Evolutionary conservation across 2,113 vertebrate genomes (phyloP).

Genomic region (Rhinoderma darwinii): DNA sequence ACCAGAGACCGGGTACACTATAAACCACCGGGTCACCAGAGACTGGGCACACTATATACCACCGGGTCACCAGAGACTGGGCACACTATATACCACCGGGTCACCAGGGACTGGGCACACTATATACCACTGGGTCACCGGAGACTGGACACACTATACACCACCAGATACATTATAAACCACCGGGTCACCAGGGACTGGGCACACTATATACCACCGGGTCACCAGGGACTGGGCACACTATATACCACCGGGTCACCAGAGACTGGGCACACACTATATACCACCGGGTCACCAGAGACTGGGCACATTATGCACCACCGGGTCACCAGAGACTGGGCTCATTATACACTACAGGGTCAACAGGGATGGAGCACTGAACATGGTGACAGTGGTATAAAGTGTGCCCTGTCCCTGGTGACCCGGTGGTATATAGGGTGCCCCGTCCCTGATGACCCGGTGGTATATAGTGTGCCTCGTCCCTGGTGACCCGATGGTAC

Average conservation of each 20-base stretch:
- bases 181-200: not conserved
- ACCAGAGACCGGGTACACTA: too few relatives aligned
- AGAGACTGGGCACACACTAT: not conserved
- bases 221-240: not conserved
- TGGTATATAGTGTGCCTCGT: too few relatives aligned
- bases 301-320: not conserved
- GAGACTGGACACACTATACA: not conserved
- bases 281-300: not conserved
- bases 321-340: not conserved
- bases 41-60: not conserved
- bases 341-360: not conserved
- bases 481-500: too few relatives aligned
- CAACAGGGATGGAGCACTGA: not conserved
- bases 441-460: too few relatives aligned
- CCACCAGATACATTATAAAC: too few relatives aligned
- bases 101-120: not conserved
- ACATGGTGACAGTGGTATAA: too few relatives aligned
- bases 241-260: not conserved
- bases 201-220: not conserved
- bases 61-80: not conserved
- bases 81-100: not conserved
- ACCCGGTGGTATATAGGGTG: too few relatives aligned
- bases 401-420: too few relatives aligned
- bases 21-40: not conserved
- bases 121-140: not conserved